Percentiles rank a stretch among this genome's conserved stretches.
Conservation (phyloP, 35 echinoderm and acorn worm species). For the Hemicentrotus pulcherrimus region DNA sequence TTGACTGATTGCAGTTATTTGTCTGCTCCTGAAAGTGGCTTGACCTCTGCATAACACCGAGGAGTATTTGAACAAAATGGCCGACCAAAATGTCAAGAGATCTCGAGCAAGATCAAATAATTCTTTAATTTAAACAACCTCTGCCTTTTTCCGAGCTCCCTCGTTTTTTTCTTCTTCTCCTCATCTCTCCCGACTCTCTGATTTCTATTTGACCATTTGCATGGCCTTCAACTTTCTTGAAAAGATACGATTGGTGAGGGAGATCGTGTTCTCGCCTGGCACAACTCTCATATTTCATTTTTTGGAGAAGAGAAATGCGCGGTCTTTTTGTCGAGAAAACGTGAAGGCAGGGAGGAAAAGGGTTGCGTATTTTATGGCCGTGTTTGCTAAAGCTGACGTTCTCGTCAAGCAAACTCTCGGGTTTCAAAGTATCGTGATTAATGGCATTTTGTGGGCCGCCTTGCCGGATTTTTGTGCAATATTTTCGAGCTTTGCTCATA, state of each 20-base stretch:
- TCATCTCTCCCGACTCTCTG: conserved; percentile 14
- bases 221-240: conserved; percentile 53
- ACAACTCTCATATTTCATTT: conserved; percentile 46
- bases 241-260: conserved; percentile 50
- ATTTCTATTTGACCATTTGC: conserved; percentile 50
- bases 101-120: conserved; percentile 54
- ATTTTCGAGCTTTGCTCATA: conserved; percentile 28
- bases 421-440: conserved; percentile 54
- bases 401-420: not conserved
- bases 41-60: conserved; percentile 46
- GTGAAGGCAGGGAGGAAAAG: not conserved
- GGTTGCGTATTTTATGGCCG: conserved; percentile 44
- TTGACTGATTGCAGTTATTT: conserved; percentile 34
- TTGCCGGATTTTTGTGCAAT: conserved; percentile 38
- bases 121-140: conserved; percentile 58
- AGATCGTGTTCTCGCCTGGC: conserved; percentile 49
- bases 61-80: conserved; percentile 56
- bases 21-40: conserved; percentile 41
- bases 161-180: not conserved
- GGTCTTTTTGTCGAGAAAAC: conserved; percentile 46
- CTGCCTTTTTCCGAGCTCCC: conserved; percentile 25
- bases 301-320: conserved; percentile 34
- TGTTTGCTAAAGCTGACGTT: conserved; percentile 47
- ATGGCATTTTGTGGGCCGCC: conserved; percentile 45
- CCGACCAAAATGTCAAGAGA: conserved; percentile 54